Conservation (phyloP, 1,140 invertebrate species). For the Eufriesea mexicana region DNA sequence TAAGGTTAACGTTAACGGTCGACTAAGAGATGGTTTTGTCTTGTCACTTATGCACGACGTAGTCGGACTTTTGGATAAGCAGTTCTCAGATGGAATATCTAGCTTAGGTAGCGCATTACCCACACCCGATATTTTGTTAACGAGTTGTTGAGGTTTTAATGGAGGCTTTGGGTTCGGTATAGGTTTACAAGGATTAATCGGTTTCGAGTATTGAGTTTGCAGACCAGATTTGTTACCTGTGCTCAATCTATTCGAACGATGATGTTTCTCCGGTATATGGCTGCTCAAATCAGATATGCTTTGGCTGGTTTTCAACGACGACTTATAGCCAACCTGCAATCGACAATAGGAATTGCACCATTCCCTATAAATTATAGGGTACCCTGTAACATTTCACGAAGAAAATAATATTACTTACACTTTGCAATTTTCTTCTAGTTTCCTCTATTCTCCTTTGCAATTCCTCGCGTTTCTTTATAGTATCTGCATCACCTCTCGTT, state of each 20-base stretch:
- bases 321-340: conserved; percentile 88
- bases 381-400: background rate
- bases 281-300: conserved; percentile 89
- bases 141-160: conserved; percentile 73
- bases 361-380: background rate
- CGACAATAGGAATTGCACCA: conserved; percentile 4
- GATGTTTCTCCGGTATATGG: conserved; percentile 84
- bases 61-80: conserved; percentile 76
- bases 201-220: conserved; percentile 76
- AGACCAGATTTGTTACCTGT: conserved; percentile 78
- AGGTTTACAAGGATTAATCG: conserved; percentile 77
- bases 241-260: conserved; percentile 73
- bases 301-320: conserved; percentile 91
- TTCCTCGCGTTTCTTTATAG: conserved; percentile 90
- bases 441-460: conserved; percentile 92
- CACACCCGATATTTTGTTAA: conserved; percentile 75
- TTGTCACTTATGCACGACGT: conserved; percentile 73
- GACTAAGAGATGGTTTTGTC: conserved; percentile 61
- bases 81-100: conserved; percentile 69
- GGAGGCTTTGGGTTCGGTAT: conserved; percentile 74
- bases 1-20: conserved; percentile 76
- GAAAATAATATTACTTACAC: conserved; percentile 84
- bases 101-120: conserved; percentile 72
- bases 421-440: conserved; percentile 93
- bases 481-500: conserved; percentile 84